phyloP scores from a whole-genome alignment of 2,888 invertebrate species.

The Dicycla oo region DNA sequence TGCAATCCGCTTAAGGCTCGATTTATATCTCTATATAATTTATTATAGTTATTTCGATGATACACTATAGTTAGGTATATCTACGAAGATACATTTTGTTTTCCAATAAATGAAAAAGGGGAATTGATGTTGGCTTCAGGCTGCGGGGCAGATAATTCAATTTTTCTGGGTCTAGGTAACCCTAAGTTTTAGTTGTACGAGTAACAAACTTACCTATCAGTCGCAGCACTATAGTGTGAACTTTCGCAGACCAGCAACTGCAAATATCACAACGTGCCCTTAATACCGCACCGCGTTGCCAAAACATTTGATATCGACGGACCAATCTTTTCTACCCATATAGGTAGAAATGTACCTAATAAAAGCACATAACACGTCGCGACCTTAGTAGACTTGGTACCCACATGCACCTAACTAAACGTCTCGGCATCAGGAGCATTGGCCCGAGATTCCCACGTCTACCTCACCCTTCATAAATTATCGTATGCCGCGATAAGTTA shows the following conservation, averaged over 20 bases:
- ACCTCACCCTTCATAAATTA: slow-evolving; percentile 64
- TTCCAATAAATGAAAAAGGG: no score
- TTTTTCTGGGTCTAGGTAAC: not conserved
- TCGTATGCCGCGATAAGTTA: slow-evolving; percentile 65
- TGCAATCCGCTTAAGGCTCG: no score
- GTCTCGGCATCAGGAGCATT: slow-evolving; percentile 25
- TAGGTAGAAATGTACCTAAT: slow-evolving; percentile 15
- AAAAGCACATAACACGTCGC: slow-evolving; percentile 42
- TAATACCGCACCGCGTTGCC: not conserved
- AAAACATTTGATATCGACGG: slow-evolving; percentile 28
- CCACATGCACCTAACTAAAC: slow-evolving; percentile 59
- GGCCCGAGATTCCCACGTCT: slow-evolving; percentile 61
- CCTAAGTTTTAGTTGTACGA: not conserved
- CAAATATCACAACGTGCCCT: slow-evolving; percentile 6
- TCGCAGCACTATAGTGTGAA: slow-evolving; percentile 6
- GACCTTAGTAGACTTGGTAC: slow-evolving; percentile 39
- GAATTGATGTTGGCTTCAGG: not conserved
- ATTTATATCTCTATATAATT: no score
- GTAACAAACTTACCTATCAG: not conserved
- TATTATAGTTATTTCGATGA: no score
- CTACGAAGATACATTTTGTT: no score
- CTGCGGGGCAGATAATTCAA: accelerated
- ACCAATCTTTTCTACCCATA: slow-evolving; percentile 13
- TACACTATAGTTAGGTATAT: no score
- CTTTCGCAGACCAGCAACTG: not conserved